Conservation (phyloP, 1,140 invertebrate genomes). For the Drosophila murphyi region DNA sequence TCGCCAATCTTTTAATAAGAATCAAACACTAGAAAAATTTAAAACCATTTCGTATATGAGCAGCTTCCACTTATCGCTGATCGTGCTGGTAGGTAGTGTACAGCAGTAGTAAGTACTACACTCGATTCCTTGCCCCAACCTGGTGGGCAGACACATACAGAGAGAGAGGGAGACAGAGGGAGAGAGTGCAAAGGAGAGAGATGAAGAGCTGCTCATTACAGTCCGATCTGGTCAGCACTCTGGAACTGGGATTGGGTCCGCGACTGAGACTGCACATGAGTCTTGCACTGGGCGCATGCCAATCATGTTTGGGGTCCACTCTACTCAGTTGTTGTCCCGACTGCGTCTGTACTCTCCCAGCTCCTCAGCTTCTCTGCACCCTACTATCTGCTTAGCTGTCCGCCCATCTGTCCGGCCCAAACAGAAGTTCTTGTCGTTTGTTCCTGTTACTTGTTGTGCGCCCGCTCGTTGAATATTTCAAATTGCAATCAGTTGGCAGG, state of each 20-base stretch:
- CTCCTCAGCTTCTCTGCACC: too few relatives aligned
- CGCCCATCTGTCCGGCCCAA: slow-evolving; percentile 46
- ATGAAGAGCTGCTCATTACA: slow-evolving; percentile 43
- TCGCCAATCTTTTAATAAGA: slow-evolving; percentile 83
- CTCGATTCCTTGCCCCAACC: slow-evolving; percentile 7
- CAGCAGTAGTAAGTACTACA: slow-evolving; percentile 22
- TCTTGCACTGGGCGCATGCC: slow-evolving; percentile 50
- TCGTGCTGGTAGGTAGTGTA: slow-evolving; percentile 73
- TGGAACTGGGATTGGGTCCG: slow-evolving; percentile 5
- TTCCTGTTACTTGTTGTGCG: slow-evolving; percentile 67
- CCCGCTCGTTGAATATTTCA: slow-evolving; percentile 78
- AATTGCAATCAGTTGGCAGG: slow-evolving; percentile 82
- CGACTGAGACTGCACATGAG: neutral
- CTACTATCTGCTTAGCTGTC: slow-evolving; percentile 20
- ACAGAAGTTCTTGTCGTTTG: slow-evolving; percentile 81
- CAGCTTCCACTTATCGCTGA: slow-evolving; percentile 76
- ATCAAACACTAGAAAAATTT: slow-evolving; percentile 83
- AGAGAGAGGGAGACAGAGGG: neutral
- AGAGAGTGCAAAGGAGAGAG: neutral
- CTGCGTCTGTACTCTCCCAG: neutral
- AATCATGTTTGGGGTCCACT: slow-evolving; percentile 59
- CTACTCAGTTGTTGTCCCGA: slow-evolving; percentile 20
- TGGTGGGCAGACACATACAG: slow-evolving; percentile 2
- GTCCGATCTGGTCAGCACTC: slow-evolving; percentile 29
- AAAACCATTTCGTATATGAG: slow-evolving; percentile 82